Evolutionary conservation across 2,888 invertebrate species (phyloP), one percentile per base, ranked within the genome.

Genomic region (Campoplex nolae): DNA sequence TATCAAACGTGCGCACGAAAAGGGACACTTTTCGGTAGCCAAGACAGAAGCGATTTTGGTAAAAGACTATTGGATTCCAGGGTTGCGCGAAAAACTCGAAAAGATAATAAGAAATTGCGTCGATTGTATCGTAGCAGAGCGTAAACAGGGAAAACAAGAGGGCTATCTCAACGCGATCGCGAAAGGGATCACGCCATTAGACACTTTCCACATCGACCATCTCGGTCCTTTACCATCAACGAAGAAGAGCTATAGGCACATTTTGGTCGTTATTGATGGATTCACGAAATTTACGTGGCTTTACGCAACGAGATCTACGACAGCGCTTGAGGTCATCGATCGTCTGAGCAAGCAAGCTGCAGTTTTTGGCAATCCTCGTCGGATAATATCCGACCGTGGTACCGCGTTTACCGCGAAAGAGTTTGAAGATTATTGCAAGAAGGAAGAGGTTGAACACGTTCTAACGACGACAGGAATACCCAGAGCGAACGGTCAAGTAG

Each of bases 311-410:
- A 91, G 90, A 83, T 89, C 91, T 0, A 91, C 90, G 11, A 90
- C 88, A 8, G 85, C 90, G 1, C 88, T 87, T 28, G 93, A 95
- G 71, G 92, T 90, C 0, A 80, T 94, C 18, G 65, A 89, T 3
- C 92, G 92, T 84, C 73, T 94, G 1, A 83, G 81, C n/a, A 68
- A 83, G n/a, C 93, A 93, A 70, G 90, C 92, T 71, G 87, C 88
- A 28, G 87, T 77, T 9, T 95, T 94, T 90, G 94, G 93, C 8
- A 93, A 93, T 84, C 93, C 94, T 9, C 84, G 71, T 16, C 89
- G 90, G 35, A 91, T 94, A 11, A 91, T 94, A 4, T 91, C 93
- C 0, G 94, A 94, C 83, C 86, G 90, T 78, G 93, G 93, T 3
- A 88, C 93, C 3, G 94, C 94, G 4, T 95, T 92, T 83, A 93